Percentiles rank a stretch among this genome's conserved stretches.
Conservation (phyloP, 2,888 invertebrate genomes). For the Hirtodrosophila cameraria region DNA sequence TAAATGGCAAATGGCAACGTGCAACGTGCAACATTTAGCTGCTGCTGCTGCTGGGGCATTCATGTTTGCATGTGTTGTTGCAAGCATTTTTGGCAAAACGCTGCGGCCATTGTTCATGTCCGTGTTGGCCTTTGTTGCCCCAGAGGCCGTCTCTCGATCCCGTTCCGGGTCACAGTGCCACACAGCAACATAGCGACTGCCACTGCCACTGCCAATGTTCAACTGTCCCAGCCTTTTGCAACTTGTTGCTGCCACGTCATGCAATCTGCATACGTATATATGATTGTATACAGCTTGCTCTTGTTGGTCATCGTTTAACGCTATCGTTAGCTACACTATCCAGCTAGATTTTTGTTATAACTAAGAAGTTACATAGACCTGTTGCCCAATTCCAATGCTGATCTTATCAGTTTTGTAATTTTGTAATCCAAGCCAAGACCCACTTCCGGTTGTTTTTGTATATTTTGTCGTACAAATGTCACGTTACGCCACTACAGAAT, state of each 20-base stretch:
- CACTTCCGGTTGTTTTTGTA: too few relatives aligned
- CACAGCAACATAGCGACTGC: conserved; percentile 9
- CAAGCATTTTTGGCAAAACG: conserved; percentile 57
- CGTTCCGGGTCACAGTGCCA: background rate
- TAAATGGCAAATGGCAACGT: conserved; percentile 28
- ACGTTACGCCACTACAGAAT: too few relatives aligned
- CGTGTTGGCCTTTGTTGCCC: conserved; percentile 45
- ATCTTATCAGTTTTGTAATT: background rate
- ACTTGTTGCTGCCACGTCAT: conserved; percentile 51
- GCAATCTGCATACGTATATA: conserved; percentile 43
- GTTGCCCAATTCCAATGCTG: background rate
- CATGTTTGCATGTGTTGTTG: conserved; percentile 66
- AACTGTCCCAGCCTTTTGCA: conserved; percentile 20
- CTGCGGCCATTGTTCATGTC: conserved; percentile 44
- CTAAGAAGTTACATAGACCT: too few relatives aligned
- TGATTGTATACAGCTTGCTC: conserved; percentile 2
- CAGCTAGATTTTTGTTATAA: background rate
- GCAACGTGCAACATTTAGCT: conserved; percentile 23
- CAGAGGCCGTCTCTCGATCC: conserved; percentile 6
- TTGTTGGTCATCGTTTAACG: conserved; percentile 17
- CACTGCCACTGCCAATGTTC: conserved; percentile 34
- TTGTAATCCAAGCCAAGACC: too few relatives aligned
- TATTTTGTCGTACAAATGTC: too few relatives aligned
- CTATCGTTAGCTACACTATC: conserved; percentile 21
- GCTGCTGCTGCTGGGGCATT: conserved; percentile 49